A percentile compares a stretch with the other conserved stretches of the same genome.
Conservation (phyloP, 2,113 vertebrate genomes). For the Erythrocercus mccallii region DNA sequence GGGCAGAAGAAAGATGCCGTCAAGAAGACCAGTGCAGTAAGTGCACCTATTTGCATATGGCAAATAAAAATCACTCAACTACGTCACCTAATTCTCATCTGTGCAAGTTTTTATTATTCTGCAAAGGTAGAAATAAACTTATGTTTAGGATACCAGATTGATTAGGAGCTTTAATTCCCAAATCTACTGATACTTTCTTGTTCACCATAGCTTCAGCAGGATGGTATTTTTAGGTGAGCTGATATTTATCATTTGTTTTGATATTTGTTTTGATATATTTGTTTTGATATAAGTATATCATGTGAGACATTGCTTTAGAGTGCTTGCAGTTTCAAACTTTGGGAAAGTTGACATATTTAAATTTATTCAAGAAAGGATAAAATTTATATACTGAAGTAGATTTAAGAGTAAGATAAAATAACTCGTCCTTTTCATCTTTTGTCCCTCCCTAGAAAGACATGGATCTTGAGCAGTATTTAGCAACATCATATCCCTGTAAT, state of each 20-base stretch:
- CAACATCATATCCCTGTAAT: neutral
- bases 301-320: neutral
- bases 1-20: neutral
- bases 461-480: neutral
- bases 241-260: neutral
- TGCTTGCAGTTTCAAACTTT: neutral
- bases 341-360: neutral
- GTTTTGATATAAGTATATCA: neutral
- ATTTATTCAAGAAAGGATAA: neutral
- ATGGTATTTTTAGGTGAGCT: neutral
- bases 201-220: neutral
- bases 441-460: neutral
- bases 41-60: neutral
- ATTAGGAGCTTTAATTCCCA: neutral
- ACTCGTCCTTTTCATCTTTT: neutral
- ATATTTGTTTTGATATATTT: neutral
- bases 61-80: neutral
- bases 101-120: neutral
- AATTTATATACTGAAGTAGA: neutral
- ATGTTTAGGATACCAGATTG: neutral
- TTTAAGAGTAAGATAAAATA: neutral
- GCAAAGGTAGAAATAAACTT: neutral
- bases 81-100: neutral
- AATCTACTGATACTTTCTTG: neutral
- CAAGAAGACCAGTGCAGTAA: neutral